Evolutionary conservation across 2,113 vertebrate species (phyloP).

Genomic region (Stictonetta naevosa): DNA sequence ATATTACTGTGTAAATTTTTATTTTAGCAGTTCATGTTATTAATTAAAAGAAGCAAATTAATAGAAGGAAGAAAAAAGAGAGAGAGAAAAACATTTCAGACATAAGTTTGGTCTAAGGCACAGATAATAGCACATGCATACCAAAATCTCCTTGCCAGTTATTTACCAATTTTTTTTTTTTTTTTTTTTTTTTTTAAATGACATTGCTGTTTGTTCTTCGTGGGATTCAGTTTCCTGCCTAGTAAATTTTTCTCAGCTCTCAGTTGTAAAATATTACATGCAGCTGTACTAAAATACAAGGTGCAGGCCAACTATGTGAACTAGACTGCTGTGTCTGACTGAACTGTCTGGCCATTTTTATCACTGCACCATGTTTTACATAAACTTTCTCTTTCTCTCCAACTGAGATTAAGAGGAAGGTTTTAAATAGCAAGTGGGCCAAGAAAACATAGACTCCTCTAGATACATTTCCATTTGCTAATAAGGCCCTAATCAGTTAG

Average conservation of each 20-base stretch:
- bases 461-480: not conserved
- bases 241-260: not conserved
- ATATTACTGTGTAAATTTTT: not conserved
- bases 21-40: not conserved
- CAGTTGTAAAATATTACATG: not conserved
- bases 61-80: rapidly evolving
- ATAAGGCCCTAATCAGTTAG: not conserved
- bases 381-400: not conserved
- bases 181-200: too few species aligned
- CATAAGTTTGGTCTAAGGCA: not conserved
- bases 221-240: not conserved
- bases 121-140: not conserved
- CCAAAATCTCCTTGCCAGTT: not conserved
- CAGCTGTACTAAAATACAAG: not conserved
- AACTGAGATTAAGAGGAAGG: not conserved
- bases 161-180: too few species aligned
- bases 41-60: not conserved
- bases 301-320: not conserved
- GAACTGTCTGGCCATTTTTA: not conserved
- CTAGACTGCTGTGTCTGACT: not conserved
- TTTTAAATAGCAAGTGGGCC: not conserved
- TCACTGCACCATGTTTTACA: not conserved
- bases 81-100: not conserved
- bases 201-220: not conserved
- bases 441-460: not conserved